Base-by-base conservation (phyloP, 1,140 invertebrate species). In the Drosophila paulistorum region DNA sequence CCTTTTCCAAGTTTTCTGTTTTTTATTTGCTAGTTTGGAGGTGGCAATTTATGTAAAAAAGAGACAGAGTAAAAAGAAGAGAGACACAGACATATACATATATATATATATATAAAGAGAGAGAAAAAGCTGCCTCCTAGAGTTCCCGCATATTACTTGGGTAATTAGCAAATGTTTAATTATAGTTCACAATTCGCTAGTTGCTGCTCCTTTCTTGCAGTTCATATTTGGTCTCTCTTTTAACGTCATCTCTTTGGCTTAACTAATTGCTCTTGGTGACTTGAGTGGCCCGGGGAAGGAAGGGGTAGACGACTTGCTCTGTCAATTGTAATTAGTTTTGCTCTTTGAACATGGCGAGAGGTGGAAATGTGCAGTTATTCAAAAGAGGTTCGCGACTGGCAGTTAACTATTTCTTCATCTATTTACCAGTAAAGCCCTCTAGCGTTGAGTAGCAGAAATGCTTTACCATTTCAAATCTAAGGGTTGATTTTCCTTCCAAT, bases 311-410 rank as follows among this genome's bases (percentile, higher is more conserved):
- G 55, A 33, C 72, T 83, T 79, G 71, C 84, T 87, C 86, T 90
- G 85, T 90, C 86, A 87, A 90, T 90, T 90, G 85, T 82, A 90
- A 90, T 90, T 90, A 90, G 85, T 90, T 90, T 74, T 90, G 85
- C 81, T 81, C 74, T 86, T 82, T 86, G 86, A 75, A 41, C 82
- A 89, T 59, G 61, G 54, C 26, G 26, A 48, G 17, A 30, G 35
- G n/a, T 48, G 45, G 26, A 17, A 60, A 54, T 45, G 48, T 80
- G 68, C 69, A 67, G 81, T 85, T 77, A 80, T 66, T 33, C 69
- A 35, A 55, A 71, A 67, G 51, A 17, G n/a, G n/a, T 11, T 35
- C 17, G 17, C 33, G 14, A 20, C 59, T 26, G 7, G 1, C 7
- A 57, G 30, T 65, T 26, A 14, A 20, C 4, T 7, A 17, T 42